These are phyloP conservation scores for Cladorhizidae sp. DNA, from an alignment of 37 sponge, comb jelly and placozoan species.

Conservation along the genomic window DNA sequence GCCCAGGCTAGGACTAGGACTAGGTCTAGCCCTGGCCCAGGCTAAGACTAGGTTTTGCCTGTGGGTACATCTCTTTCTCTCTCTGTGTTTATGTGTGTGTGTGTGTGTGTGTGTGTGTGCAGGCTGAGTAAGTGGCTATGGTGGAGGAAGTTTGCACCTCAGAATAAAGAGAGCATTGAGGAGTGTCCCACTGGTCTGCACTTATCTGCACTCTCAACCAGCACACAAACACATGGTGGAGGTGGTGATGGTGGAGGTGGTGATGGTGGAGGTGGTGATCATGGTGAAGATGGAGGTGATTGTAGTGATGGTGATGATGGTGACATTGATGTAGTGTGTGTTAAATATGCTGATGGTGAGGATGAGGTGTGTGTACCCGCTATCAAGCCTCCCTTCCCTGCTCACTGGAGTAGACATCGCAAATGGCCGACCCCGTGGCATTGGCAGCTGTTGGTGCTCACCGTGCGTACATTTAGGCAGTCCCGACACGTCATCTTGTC, in stretches of 20 bases:
- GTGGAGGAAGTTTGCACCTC: neutral
- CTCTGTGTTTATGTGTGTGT: too few relatives aligned
- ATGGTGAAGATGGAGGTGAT: neutral
- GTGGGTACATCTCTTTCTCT: neutral
- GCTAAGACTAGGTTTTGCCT: too few relatives aligned
- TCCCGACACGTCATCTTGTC: conserved; percentile 34
- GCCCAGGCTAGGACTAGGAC: too few relatives aligned
- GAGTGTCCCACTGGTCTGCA: conserved; percentile 8
- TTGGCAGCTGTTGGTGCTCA: conserved; percentile 68
- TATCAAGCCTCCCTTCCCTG: neutral
- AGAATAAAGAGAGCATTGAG: neutral
- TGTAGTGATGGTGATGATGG: neutral
- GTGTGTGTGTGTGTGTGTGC: neutral
- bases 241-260: neutral
- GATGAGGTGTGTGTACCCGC: too few relatives aligned
- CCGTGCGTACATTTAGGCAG: conserved; percentile 56
- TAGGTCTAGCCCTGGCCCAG: too few relatives aligned
- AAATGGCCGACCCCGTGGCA: conserved; percentile 68
- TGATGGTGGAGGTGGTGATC: neutral
- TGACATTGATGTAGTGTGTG: neutral
- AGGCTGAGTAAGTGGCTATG: neutral
- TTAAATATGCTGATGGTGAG: neutral
- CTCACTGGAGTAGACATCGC: neutral
- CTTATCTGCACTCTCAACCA: conserved; percentile 1
- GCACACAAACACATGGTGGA: neutral